Base-by-base conservation (phyloP, 2,888 invertebrate genomes). In the Podotricha telesiphe region DNA sequence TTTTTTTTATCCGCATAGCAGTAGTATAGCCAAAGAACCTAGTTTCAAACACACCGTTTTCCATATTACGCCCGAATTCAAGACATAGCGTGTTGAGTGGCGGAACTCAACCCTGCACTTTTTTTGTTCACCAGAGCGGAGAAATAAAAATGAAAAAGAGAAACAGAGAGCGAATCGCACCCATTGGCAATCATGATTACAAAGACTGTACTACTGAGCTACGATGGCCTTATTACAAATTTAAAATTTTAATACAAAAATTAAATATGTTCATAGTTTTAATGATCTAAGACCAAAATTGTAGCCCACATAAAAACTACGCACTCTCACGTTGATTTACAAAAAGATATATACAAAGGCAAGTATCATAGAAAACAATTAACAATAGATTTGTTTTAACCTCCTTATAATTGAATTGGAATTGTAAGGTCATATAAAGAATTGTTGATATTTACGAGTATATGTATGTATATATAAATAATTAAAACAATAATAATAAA, bases 271-370 rank as follows among this genome's bases (percentile, higher is more conserved):
- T 10, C 15, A 0, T 7, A 59, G 66, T 51, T 51, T 59, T 11
- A 59, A 59, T 66, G 15, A 20, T 59, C 3, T 17, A 3, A 45
- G 8, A 42, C 59, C 59, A 66, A 50, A 66, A 51, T 42, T 42
- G 50, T 3, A 66, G 51, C 66, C 66, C 66, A 66, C 66, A 59
- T 59, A 50, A 50, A 51, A 42, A 59, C 59, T 42, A 66, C 50
- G 66, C 66, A 42, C 66, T 59, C 66, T 66, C 50, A 59, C 50
- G 42, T 48, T 42, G 51, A 66, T 59, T 59, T 59, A 59, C 42
- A 50, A 66, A 66, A 56, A 56, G 48, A 17, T 55, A 55, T 53
- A 53, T 13, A 51, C 8, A 19, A 19, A 53, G n/a, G 10, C n/a
- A 55, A 59, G 22, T 22, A 45, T 28, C 45, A 45, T 28, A 59